Evolutionary conservation across 2,113 vertebrate species (phyloP).

Genomic region (Trogon melanurus): DNA sequence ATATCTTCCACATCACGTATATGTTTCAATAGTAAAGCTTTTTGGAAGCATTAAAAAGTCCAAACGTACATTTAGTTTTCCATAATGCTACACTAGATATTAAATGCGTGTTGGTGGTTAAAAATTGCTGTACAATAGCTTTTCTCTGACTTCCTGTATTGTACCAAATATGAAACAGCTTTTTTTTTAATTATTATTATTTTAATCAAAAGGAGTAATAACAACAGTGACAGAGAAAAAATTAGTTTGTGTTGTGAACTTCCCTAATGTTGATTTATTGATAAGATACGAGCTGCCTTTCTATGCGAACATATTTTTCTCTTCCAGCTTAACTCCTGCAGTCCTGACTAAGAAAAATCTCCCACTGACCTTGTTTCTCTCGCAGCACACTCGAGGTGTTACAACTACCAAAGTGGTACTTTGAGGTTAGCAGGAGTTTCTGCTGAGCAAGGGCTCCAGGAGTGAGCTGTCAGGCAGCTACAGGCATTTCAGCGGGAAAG

Average conservation of each 20-base stretch:
- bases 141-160: conserved; percentile 62
- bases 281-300: conserved; percentile 22
- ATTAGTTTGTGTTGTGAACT: conserved; percentile 6
- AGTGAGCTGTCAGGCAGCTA: neutral
- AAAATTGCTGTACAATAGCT: conserved; percentile 68
- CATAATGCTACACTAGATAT: conserved; percentile 65
- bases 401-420: neutral
- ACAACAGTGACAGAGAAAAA: conserved; percentile 40
- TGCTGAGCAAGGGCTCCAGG: neutral
- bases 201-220: conserved; percentile 45
- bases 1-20: conserved; percentile 63
- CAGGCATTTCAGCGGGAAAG: neutral
- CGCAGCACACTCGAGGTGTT: neutral
- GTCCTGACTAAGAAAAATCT: neutral
- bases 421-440: neutral
- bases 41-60: conserved; percentile 69
- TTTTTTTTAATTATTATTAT: neutral
- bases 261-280: neutral
- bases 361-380: neutral
- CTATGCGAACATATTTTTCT: neutral
- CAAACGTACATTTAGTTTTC: conserved; percentile 65
- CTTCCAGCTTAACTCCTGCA: conserved; percentile 14
- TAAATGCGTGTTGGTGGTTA: conserved; percentile 76
- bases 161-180: conserved; percentile 37
- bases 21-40: conserved; percentile 66